Evolutionary conservation across 2,888 invertebrate genomes (phyloP), one percentile per base, ranked within the genome.

Genomic region (Pristionchus maxplancki): DNA sequence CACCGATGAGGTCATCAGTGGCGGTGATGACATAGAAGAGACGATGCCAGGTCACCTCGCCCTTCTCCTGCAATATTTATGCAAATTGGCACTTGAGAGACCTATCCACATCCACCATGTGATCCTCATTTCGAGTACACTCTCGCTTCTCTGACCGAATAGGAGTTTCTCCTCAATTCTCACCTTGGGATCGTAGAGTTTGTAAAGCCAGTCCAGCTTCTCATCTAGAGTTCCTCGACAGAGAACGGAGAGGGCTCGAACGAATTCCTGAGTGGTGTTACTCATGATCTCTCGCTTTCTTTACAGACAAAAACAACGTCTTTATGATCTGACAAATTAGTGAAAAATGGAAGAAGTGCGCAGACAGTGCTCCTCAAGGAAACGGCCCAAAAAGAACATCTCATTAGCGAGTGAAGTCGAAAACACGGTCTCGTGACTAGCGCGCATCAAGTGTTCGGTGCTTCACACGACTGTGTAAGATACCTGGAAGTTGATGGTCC

Each of bases 401-500:
- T 17, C 15, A 34, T 67, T 34, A 67, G 34, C 34, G 67, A 67
- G 67, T 13, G 8, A 67, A 67, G 31, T 67, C 67, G 67, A 67
- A 34, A 67, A 67, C 67, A 67, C 31, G 8, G 34, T 15, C 28
- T 74, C 74, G 37, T 15, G 40, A 74, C 74, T 31, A 71, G 31
- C 15, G 37, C 9, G 50, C 17, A 37, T 85, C 13, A 31, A 37
- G 37, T 11, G 64, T 9, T 13, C 13, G 1, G 8, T 62, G 9
- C 1, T 28, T 62, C 62, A 1, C 1, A 62, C 9, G 1, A n/a
- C 15, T 15, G 20, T 58, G 11, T 24, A 8, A n/a, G 6, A 3
- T 85, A 93, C 94, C 89, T 92, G 91, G 81, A 94, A 94, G 84
- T 93, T 93, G 58, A 94, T 93, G 28, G 91, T 91, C n/a, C 94